Conservation (phyloP, 2,797 vertebrate species). For the Numenius phaeopus region DNA sequence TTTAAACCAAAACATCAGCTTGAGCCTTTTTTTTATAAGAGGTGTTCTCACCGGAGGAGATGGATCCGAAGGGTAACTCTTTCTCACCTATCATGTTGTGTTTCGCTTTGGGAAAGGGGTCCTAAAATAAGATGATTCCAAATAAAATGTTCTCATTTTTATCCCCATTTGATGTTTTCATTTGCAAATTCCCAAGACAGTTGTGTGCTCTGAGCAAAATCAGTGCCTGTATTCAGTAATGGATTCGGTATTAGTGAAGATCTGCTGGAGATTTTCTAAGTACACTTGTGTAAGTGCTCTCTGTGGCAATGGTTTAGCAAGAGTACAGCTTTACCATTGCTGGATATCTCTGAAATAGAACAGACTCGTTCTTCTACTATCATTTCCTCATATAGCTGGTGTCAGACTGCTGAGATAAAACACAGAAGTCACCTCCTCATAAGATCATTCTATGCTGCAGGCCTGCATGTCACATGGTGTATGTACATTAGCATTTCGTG, state of each 20-base stretch:
- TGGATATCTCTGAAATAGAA: conserved; percentile 5
- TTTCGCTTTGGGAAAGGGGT: not conserved
- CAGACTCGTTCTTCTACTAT: not conserved
- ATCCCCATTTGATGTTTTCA: not conserved
- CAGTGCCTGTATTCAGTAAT: not conserved
- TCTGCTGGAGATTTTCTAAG: not conserved
- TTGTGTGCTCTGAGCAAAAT: not conserved
- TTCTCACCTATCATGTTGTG: not conserved
- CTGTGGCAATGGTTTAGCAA: not conserved
- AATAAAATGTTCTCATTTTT: not conserved
- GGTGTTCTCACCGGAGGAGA: not conserved
- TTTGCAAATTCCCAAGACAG: not conserved
- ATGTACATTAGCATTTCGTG: not conserved
- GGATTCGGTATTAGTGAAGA: not conserved
- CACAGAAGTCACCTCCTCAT: not conserved
- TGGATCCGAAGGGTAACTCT: not conserved
- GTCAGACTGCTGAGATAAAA: not conserved
- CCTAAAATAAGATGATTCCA: not conserved
- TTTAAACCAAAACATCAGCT: not conserved
- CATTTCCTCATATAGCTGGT: not conserved
- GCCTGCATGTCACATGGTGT: not conserved
- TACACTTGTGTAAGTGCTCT: not conserved
- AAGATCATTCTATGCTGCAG: not conserved
- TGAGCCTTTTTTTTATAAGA: not conserved
- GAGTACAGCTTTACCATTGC: not conserved